These are phyloP conservation scores for Pollenia labialis DNA, from an alignment of 2,888 invertebrate species.

Conservation along the genomic window DNA sequence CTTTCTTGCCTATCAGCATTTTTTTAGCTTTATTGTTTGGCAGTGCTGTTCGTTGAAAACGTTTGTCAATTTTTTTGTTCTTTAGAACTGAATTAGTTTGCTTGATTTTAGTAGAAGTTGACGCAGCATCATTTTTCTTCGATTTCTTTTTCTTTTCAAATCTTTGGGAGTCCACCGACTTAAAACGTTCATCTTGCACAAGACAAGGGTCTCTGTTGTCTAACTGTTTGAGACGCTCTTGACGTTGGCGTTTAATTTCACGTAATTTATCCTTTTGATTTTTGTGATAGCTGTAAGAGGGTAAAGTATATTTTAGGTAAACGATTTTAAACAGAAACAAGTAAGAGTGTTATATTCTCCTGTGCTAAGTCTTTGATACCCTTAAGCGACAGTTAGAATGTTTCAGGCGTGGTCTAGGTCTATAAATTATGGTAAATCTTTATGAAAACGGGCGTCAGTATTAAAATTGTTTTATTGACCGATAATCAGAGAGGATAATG, in stretches of 20 bases:
- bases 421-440: no score
- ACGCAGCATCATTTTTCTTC: conserved; percentile 3
- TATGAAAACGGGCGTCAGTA: no score
- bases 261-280: conserved; percentile 82
- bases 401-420: no score
- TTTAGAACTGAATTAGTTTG: conserved; percentile 26
- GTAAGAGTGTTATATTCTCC: no score
- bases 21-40: conserved; percentile 60
- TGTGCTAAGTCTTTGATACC: neutral
- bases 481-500: no score
- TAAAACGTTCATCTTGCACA: conserved; percentile 82
- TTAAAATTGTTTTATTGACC: no score
- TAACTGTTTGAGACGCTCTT: conserved; percentile 76
- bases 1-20: conserved; percentile 33
- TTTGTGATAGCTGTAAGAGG: conserved; percentile 78
- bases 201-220: conserved; percentile 75
- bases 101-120: neutral
- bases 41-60: conserved; percentile 61
- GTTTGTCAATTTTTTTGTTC: conserved; percentile 51
- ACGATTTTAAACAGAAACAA: neutral
- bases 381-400: no score
- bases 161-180: conserved; percentile 77
- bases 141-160: conserved; percentile 78
- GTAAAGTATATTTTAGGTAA: neutral
- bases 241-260: conserved; percentile 80